These are phyloP conservation scores for Ochlodes sylvanus DNA, from an alignment of 2,888 invertebrate genomes.

Conservation along the genomic window DNA sequence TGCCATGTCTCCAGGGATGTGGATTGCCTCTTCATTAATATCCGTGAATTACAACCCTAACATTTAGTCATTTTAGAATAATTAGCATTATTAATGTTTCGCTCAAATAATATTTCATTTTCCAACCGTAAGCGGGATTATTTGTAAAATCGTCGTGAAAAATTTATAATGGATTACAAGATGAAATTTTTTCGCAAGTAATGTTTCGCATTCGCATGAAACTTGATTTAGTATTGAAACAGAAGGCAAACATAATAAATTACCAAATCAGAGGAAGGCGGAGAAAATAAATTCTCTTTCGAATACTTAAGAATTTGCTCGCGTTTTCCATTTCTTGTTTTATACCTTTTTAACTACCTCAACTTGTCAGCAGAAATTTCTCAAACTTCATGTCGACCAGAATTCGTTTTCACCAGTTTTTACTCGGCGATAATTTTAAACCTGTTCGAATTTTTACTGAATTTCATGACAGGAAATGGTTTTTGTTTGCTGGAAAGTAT, in stretches of 20 bases:
- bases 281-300: slow-evolving; percentile 39
- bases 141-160: slow-evolving; percentile 11
- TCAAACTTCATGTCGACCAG: slow-evolving; percentile 22
- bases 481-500: not conserved
- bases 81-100: slow-evolving; percentile 6
- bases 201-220: slow-evolving; percentile 32
- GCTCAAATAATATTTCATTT: not conserved
- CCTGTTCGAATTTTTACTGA: not conserved
- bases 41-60: not conserved
- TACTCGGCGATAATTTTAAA: not conserved
- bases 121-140: slow-evolving; percentile 3
- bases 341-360: slow-evolving; percentile 36
- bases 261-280: slow-evolving; percentile 45
- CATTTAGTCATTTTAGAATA: not conserved
- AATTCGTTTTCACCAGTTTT: slow-evolving; percentile 13
- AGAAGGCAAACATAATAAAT: slow-evolving; percentile 50
- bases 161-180: slow-evolving; percentile 5
- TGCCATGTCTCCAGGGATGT: not conserved
- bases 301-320: slow-evolving; percentile 33
- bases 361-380: slow-evolving; percentile 31
- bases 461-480: not conserved
- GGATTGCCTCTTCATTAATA: not conserved
- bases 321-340: slow-evolving; percentile 36
- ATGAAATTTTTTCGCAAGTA: slow-evolving; percentile 13
- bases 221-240: slow-evolving; percentile 46